Base-by-base conservation (phyloP, 2,888 invertebrate species). In the Thysanoteuthis rhombus region DNA sequence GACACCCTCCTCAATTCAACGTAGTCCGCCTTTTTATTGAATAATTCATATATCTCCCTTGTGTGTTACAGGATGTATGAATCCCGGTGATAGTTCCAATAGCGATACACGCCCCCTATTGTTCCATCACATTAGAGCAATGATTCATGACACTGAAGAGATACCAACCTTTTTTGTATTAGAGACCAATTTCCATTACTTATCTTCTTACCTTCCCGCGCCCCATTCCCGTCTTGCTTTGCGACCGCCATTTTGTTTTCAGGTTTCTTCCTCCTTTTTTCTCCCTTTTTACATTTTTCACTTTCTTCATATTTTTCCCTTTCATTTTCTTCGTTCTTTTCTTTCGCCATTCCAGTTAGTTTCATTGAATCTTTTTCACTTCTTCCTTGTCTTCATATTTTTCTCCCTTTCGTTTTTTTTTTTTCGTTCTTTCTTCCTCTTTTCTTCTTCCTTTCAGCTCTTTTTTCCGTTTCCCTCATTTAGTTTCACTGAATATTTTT, bases 61-160 rank as follows among this genome's bases (percentile, higher is more conserved):
- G n/a, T n/a, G n/a, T n/a, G n/a, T 32, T 75, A 75, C 75, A 75
- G 75, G 75, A 75, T 75, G 75, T 75, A n/a, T 10, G n/a, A 75
- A n/a, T 10, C n/a, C 12, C 16, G 8, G 75, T 32, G 75, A 32
- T 75, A 75, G n/a, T 8, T 75, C 75, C 75, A 75, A 75, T 32
- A n/a, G 75, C n/a, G 75, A 75, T n/a, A 75, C n/a, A n/a, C 75
- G 75, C 75, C 75, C n/a, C 75, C 75, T n/a, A 75, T 75, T 75
- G 75, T 75, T n/a, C 75, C 75, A 32, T 0, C 12, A n/a, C 75
- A n/a, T 75, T n/a, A 8, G 75, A 75, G 75, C 75, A 75, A 12
- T 32, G 75, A 8, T 75, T 75, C 75, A 75, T 75, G n/a, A 75
- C 75, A 75, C 32, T 75, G 75, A 75, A 75, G n/a, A 75, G n/a